Base-by-base conservation (phyloP, 2,888 invertebrate species). In the Rotaria magnacalcarata region DNA sequence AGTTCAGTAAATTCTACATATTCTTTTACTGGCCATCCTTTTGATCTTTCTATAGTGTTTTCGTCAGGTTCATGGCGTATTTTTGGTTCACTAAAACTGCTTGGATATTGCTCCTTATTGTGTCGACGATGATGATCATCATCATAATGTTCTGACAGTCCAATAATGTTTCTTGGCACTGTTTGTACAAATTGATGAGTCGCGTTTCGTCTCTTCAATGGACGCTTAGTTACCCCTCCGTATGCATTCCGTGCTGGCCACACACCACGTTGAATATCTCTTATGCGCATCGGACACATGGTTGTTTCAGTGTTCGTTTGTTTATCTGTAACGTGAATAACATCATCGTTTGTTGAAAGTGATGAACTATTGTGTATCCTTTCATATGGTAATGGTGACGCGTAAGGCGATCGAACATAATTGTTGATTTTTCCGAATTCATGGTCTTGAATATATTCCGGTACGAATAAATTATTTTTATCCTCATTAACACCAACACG, bases 231-330 rank as follows among this genome's bases (percentile, higher is more conserved):
- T 16, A 67, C 11, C 0, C 67, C 67, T 6, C 34, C 67, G 7
- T 16, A 41, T 19, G 27, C 16, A 67, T 67, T 67, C 16, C 1
- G 19, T 19, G 34, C 11, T 47, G 47, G 24, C 47, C 43, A 80
- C 6, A 80, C 47, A n/a, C 43, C 47, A n/a, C 80, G 47, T 0
- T 80, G 43, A 80, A 47, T 24, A 80, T 80, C 47, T 80, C 16
- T 80, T 24, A 47, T 34, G 16, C n/a, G 24, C n/a, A n/a, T 1
- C 0, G 47, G 4, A 47, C 7, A 10, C 1, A 47, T 47, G 16
- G 47, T 80, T n/a, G n/a, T 24, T 80, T 80, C 80, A 11, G 47
- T 47, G 47, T 80, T 80, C 47, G 43, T 80, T 80, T 47, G 80
- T 80, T 80, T 47, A 47, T 80, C 80, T 41, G 7, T 10, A n/a